Conservation (phyloP, 2,113 vertebrate genomes). For the Dromiciops gliroides region DNA sequence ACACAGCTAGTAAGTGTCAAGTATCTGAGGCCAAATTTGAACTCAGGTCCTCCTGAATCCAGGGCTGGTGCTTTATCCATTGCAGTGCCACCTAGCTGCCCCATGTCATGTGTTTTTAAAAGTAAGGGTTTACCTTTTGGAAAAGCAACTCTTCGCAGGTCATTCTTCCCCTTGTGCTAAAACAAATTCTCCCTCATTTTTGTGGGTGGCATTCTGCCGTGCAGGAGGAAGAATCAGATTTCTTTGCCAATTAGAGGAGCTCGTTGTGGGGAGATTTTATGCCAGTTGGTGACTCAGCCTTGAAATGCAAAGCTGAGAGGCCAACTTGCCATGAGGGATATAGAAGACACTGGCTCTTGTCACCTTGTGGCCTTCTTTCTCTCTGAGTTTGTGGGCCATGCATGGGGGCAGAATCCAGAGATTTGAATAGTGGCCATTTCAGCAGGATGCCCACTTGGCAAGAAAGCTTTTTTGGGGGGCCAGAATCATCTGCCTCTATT, state of each 20-base stretch:
- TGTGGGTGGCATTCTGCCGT: neutral
- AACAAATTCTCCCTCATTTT: neutral
- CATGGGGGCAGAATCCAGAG: too few species aligned
- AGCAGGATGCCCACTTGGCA: neutral
- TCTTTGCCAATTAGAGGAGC: neutral
- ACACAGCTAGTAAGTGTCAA: too few species aligned
- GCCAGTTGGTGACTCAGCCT: neutral
- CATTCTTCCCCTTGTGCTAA: neutral
- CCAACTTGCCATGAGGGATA: neutral
- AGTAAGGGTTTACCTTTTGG: neutral
- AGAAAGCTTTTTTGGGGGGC: neutral
- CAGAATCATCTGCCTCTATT: conserved; percentile 28
- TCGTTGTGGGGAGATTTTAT: neutral
- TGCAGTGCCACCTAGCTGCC: too few species aligned
- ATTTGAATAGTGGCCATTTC: neutral
- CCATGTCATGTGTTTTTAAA: neutral
- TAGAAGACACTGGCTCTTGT: neutral
- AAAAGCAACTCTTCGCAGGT: neutral
- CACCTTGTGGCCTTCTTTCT: neutral
- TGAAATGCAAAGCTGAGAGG: neutral
- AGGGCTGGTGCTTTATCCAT: too few species aligned
- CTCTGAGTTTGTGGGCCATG: neutral
- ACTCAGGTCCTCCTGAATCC: too few species aligned
- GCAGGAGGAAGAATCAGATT: neutral
- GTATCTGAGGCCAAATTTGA: too few species aligned